Base-by-base conservation (phyloP, 2,888 invertebrate genomes). In the Andrena trimmerana region DNA sequence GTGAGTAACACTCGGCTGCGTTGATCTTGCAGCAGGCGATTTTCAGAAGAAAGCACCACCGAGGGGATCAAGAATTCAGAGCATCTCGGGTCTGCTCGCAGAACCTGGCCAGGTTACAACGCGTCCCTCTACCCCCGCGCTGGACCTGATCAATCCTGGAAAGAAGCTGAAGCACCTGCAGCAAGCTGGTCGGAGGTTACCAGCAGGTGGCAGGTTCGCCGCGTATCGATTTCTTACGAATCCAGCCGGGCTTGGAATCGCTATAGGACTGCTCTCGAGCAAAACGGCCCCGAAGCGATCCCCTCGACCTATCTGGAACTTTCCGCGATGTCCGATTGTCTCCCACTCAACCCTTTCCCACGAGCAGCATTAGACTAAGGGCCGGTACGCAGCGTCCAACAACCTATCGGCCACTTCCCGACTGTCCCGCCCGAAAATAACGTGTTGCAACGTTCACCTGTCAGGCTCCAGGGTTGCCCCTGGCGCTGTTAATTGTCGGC, bases 171-270 rank as follows among this genome's bases (percentile, higher is more conserved):
- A 81, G 76, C 82, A 81, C 90, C 89, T 88, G 88, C 88, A 81
- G 85, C 86, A 86, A 83, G 83, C 82, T 50, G 85, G 82, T 76
- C 86, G 86, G 90, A 86, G 87, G 89, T 89, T 90, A 89, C 91
- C 91, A 89, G 90, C 93, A 93, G 93, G 93, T 93, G 93, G 93
- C 93, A 93, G 93, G 92, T 92, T 91, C 75, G 87, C 90, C 85
- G 88, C 90, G 90, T 92, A 93, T 92, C 92, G 92, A 93, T 93
- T 92, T 92, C 93, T 93, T 92, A 92, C 93, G 92, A 93, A 93
- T 91, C 93, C 88, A 91, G 92, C 92, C 91, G 91, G 91, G 90
- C 90, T 90, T 87, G 88, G 86, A 89, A 90, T 88, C 87, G 85
- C 88, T 88, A 84, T 89, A 89, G 83, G 60, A 68, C 85, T 84